Percentiles rank a stretch among this genome's conserved stretches.
These are phyloP conservation scores for Dusona sp. DNA, from an alignment of 2,888 invertebrate species.

Conservation along the genomic window DNA sequence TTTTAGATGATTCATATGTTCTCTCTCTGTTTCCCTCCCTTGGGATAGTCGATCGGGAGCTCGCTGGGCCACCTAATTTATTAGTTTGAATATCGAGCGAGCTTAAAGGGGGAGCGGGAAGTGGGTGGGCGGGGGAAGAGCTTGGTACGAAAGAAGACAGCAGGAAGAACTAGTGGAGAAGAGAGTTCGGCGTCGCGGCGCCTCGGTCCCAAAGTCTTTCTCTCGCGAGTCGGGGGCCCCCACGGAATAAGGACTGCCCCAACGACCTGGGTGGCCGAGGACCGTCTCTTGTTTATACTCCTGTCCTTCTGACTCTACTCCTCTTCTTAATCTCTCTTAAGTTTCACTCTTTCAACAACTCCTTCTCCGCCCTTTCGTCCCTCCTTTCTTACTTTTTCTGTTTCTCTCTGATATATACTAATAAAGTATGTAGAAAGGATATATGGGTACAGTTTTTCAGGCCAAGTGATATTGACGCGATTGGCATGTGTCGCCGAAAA, in stretches of 20 bases:
- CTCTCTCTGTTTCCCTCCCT: constrained; percentile 54
- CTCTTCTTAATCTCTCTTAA: constrained; percentile 68
- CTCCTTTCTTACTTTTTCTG: constrained; percentile 26
- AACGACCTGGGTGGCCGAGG: constrained; percentile 83
- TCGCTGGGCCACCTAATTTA: constrained; percentile 81
- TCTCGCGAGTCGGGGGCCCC: constrained; percentile 54
- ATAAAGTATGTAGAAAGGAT: constrained; percentile 9
- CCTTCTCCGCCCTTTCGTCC: constrained; percentile 26
- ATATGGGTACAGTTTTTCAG: background rate
- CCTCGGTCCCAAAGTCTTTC: constrained; percentile 58
- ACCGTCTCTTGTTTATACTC: constrained; percentile 79
- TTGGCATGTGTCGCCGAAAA: constrained; percentile 48
- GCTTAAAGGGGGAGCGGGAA: constrained; percentile 49
- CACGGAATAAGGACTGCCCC: constrained; percentile 68
- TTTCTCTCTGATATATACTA: background rate
- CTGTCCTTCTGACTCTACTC: constrained; percentile 74
- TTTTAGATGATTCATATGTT: constrained; percentile 84
- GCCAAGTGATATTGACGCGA: constrained; percentile 38
- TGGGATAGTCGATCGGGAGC: constrained; percentile 72
- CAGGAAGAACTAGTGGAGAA: constrained; percentile 69
- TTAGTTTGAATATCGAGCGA: constrained; percentile 85
- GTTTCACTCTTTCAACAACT: constrained; percentile 32
- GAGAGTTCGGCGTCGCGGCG: constrained; percentile 63
- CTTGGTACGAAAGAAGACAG: constrained; percentile 38
- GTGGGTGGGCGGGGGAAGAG: background rate